phyloP scores from a whole-genome alignment of 2,888 invertebrate species.

The Lepidochitona cinerea region DNA sequence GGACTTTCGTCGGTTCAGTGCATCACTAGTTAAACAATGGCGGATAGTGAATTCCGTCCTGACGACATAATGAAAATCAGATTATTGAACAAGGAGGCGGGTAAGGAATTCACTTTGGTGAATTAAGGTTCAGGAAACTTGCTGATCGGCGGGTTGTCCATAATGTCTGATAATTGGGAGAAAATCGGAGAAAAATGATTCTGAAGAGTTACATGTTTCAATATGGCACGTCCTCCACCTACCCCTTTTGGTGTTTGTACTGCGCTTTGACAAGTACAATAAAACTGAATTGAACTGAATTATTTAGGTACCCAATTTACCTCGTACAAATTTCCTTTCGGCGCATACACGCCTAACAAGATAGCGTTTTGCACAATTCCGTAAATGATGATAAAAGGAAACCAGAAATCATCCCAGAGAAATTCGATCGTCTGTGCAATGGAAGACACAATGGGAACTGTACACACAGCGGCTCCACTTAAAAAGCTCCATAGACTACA shows the following conservation, averaged over 20 bases:
- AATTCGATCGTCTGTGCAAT: background rate
- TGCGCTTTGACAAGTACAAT: background rate
- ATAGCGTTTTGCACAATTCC: background rate
- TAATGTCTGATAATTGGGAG: no score
- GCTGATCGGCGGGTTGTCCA: no score
- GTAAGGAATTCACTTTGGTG: no score
- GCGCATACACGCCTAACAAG: background rate
- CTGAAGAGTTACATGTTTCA: background rate
- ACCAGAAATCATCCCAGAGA: background rate
- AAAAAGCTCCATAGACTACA: slow-evolving; percentile 6
- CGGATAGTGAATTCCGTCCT: no score
- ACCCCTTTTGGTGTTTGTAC: no score
- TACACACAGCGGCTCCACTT: background rate
- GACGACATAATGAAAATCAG: no score
- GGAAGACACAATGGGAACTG: background rate
- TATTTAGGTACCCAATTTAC: background rate
- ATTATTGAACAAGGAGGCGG: no score
- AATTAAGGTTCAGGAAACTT: no score
- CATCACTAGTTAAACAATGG: no score
- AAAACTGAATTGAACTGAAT: background rate
- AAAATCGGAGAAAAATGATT: no score
- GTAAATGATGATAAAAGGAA: background rate
- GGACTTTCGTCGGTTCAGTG: no score
- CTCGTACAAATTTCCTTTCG: background rate
- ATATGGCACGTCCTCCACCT: background rate